These are phyloP conservation scores for Elachura formosa DNA, from an alignment of 2,113 vertebrate species.

Conservation along the genomic window DNA sequence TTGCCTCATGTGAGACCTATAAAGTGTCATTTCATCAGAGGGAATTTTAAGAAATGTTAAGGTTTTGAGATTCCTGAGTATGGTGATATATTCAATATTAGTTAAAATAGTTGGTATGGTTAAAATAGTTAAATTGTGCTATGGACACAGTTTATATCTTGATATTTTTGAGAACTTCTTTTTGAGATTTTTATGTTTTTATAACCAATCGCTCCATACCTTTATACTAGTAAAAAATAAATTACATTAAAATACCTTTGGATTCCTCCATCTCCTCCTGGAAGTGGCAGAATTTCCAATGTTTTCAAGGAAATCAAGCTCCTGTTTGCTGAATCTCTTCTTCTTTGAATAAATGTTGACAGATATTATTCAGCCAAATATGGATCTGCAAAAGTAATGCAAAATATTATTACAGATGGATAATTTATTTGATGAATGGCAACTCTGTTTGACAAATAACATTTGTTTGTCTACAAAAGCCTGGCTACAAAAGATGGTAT, in stretches of 20 bases:
- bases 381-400: conserved; percentile 22
- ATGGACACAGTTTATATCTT: background rate
- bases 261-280: background rate
- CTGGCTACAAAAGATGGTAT: background rate
- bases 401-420: conserved; percentile 26
- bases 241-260: background rate
- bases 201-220: background rate
- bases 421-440: conserved; percentile 33
- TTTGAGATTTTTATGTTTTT: background rate
- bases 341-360: conserved; percentile 17
- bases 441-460: conserved; percentile 11
- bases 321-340: background rate
- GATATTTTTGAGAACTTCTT: background rate
- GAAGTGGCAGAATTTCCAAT: background rate
- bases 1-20: background rate
- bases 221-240: background rate
- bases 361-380: background rate
- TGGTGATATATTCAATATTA: background rate
- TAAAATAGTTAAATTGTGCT: background rate
- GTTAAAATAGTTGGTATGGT: background rate
- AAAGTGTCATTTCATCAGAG: background rate
- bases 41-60: background rate
- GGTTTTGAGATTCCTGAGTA: background rate
- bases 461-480: background rate
- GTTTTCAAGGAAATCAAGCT: background rate